phyloP scores from a whole-genome alignment of 2,888 invertebrate genomes.

The Sipha maydis region DNA sequence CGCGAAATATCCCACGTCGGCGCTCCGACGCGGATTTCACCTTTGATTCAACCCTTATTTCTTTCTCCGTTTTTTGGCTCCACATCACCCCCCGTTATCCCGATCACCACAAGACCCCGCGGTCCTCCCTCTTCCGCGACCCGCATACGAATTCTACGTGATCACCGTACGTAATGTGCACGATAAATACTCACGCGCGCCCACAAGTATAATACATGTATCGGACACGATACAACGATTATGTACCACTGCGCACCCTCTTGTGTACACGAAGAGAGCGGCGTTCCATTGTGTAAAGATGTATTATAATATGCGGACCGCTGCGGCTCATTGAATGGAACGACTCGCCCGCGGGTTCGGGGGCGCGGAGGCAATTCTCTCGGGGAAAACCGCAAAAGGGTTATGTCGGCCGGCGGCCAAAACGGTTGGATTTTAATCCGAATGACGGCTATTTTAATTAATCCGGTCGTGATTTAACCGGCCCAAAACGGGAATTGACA shows the following conservation, averaged over 20 bases:
- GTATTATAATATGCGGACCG: background rate
- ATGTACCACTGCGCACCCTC: conserved; percentile 11
- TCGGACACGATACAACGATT: conserved; percentile 46
- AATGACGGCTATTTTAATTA: conserved; percentile 48
- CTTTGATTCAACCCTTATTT: conserved; percentile 44
- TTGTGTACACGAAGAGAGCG: no score
- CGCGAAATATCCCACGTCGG: background rate
- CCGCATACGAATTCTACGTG: conserved; percentile 33
- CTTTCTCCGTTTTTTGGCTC: background rate
- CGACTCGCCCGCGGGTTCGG: background rate
- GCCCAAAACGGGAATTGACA: conserved; percentile 21
- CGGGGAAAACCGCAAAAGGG: conserved; percentile 59
- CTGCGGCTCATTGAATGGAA: background rate
- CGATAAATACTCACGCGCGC: background rate
- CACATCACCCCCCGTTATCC: background rate
- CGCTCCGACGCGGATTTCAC: conserved; percentile 50
- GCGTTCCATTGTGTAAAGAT: conserved; percentile 10
- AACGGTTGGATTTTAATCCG: conserved; percentile 43
- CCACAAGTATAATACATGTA: background rate
- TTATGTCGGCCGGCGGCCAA: conserved; percentile 48
- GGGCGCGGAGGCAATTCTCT: conserved; percentile 13
- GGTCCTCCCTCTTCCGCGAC: background rate
- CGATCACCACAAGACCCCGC: no score
- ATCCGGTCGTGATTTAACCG: conserved; percentile 11
- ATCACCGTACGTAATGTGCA: conserved; percentile 25